Percentiles rank a stretch among this genome's conserved stretches.
Evolutionary conservation across 92 coral and sea anemone species (phyloP).

Genomic region (Metridium senile): DNA sequence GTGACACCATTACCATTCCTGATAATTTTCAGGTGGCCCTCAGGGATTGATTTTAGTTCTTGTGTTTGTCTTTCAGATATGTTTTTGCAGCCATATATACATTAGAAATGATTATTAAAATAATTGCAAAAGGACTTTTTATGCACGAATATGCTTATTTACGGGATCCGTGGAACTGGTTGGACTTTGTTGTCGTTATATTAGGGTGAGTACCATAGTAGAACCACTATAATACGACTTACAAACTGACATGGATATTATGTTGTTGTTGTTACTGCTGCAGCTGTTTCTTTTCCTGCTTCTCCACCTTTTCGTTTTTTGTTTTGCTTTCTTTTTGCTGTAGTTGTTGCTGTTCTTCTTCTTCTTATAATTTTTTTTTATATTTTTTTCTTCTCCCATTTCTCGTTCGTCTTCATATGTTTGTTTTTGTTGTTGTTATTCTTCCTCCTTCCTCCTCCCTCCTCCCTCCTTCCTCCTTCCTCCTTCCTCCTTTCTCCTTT

Average conservation of each 20-base stretch:
- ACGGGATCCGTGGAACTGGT: constrained; percentile 98
- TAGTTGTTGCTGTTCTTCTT: neutral
- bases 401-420: neutral
- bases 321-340: too few species aligned
- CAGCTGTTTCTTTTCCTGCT: too few species aligned
- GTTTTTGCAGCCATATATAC: constrained; percentile 97
- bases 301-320: too few species aligned
- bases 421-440: neutral
- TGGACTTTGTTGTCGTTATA: constrained; percentile 92
- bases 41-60: neutral
- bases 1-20: neutral
- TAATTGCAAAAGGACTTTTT: constrained; percentile 87
- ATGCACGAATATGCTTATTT: constrained; percentile 90
- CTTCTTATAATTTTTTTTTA: neutral
- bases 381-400: neutral
- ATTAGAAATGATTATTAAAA: constrained; percentile 90
- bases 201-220: constrained; percentile 82
- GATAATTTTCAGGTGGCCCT: neutral
- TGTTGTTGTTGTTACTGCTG: too few species aligned
- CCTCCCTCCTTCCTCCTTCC: neutral
- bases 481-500: neutral
- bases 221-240: neutral
- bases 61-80: constrained; percentile 54
- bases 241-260: neutral
- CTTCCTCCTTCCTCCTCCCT: neutral